A percentile compares a stretch with the other conserved stretches of the same genome.
Evolutionary conservation across 2,113 vertebrate species (phyloP).

Genomic region (Actenoides lindsayi): DNA sequence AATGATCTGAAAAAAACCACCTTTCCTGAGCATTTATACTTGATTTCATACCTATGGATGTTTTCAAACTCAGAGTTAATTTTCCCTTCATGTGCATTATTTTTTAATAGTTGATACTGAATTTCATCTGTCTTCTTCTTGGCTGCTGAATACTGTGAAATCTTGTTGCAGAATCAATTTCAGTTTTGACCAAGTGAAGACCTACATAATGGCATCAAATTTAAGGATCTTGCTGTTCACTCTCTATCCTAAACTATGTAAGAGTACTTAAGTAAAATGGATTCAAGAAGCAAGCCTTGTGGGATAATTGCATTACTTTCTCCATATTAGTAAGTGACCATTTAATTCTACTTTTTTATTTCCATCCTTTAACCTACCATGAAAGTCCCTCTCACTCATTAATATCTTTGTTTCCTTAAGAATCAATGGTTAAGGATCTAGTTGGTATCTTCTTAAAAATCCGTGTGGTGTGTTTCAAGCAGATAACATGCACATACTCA

Average conservation of each 20-base stretch:
- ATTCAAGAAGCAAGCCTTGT: not conserved
- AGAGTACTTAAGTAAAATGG: not conserved
- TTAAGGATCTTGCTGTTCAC: not conserved
- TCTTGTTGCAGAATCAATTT: not conserved
- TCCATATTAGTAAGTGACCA: not conserved
- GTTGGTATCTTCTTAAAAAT: not conserved
- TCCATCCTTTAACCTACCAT: not conserved
- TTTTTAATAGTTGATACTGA: not conserved
- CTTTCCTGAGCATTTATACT: accelerated
- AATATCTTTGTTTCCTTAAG: not conserved
- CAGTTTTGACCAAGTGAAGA: not conserved
- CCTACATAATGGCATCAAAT: not conserved
- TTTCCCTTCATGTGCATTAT: not conserved
- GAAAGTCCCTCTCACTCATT: not conserved
- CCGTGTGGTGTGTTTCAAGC: not conserved
- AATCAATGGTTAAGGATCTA: not conserved
- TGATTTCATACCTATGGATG: not conserved
- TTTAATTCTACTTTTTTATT: not conserved
- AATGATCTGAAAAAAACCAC: not conserved
- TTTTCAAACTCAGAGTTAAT: not conserved
- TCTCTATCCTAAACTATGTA: not conserved
- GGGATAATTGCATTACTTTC: not conserved
- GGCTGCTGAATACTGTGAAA: not conserved
- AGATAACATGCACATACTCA: not conserved
- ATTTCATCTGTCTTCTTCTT: not conserved